These are phyloP conservation scores for Philereme transversata DNA, from an alignment of 2,888 invertebrate species.

Conservation along the genomic window DNA sequence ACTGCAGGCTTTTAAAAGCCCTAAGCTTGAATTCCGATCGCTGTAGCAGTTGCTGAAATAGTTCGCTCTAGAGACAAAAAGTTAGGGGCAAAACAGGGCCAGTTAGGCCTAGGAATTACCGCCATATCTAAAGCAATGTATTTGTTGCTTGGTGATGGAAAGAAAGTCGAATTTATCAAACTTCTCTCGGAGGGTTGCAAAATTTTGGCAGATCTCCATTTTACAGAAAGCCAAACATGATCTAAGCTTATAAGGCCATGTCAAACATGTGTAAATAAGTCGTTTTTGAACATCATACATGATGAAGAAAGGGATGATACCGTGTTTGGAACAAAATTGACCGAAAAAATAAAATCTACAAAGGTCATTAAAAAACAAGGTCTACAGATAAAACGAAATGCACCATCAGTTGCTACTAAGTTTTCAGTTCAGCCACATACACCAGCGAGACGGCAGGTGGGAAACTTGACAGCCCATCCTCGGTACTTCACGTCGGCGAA, in stretches of 20 bases:
- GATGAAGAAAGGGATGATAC: constrained; percentile 7
- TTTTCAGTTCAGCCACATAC: neutral
- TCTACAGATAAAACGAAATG: constrained; percentile 3
- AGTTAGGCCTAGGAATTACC: too few species aligned
- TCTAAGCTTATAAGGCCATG: constrained; percentile 6
- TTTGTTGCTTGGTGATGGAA: too few species aligned
- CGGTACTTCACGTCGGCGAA: constrained; percentile 2
- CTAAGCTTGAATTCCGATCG: too few species aligned
- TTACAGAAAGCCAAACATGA: constrained; percentile 5
- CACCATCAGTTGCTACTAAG: neutral
- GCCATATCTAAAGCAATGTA: too few species aligned
- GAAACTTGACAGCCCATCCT: constrained; percentile 8
- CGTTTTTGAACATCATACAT: constrained; percentile 1
- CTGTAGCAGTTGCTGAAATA: too few species aligned
- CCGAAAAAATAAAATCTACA: constrained; percentile 2
- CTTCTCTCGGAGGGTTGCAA: too few species aligned
- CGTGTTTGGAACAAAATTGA: constrained; percentile 1
- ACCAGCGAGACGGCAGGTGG: neutral
- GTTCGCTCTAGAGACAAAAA: too few species aligned
- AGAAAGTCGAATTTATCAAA: too few species aligned
- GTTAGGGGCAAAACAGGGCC: too few species aligned
- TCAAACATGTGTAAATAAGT: too few species aligned
- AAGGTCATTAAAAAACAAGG: constrained; percentile 8
- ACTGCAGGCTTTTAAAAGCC: too few species aligned
- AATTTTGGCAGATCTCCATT: constrained; percentile 16